Percentiles rank a stretch among this genome's conserved stretches.
Evolutionary conservation across 2,797 vertebrate genomes (phyloP).

Genomic region (Alca torda): DNA sequence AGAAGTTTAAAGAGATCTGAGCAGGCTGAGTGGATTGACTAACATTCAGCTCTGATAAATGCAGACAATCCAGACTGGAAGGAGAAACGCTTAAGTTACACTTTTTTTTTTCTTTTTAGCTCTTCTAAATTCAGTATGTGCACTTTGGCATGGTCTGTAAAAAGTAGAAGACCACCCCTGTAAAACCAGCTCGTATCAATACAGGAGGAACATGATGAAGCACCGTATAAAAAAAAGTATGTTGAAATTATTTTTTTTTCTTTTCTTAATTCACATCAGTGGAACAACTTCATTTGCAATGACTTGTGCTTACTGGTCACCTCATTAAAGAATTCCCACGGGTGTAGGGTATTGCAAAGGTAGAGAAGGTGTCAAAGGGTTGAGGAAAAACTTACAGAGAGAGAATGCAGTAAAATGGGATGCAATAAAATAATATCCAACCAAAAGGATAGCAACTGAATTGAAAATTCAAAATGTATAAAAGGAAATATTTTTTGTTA

Average conservation of each 20-base stretch:
- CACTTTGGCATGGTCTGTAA: not conserved
- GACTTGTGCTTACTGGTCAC: not conserved
- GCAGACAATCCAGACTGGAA: not conserved
- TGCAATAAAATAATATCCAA: not conserved
- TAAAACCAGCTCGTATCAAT: not conserved
- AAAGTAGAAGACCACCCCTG: not conserved
- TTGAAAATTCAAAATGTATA: not conserved
- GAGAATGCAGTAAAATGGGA: not conserved
- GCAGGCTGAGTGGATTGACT: not conserved
- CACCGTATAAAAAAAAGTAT: not conserved
- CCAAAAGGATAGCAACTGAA: not conserved
- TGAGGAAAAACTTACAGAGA: not conserved
- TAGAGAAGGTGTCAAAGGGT: not conserved
- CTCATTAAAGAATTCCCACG: not conserved
- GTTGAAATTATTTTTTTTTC: not conserved
- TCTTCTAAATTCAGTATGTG: not conserved
- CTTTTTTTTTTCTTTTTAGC: not conserved
- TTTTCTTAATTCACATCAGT: not conserved
- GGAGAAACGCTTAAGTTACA: not conserved
- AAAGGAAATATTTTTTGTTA: not conserved
- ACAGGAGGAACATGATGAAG: not conserved
- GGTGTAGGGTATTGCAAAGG: not conserved
- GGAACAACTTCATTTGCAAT: not conserved
- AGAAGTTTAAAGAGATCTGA: not conserved
- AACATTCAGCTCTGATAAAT: not conserved